Evolutionary conservation across 2,888 invertebrate species (phyloP).

Genomic region (Eupithecia inturbata): DNA sequence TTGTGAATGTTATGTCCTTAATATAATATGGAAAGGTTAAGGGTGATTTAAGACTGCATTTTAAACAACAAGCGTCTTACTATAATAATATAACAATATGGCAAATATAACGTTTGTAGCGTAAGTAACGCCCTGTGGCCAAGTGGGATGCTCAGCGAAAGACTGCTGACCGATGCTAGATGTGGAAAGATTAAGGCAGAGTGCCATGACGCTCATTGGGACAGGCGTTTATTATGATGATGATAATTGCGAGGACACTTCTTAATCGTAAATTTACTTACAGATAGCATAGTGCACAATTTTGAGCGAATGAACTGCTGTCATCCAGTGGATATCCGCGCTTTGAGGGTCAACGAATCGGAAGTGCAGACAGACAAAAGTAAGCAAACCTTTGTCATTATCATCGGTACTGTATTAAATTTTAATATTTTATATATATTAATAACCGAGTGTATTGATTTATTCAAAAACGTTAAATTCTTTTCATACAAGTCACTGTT

Average conservation of each 20-base stretch:
- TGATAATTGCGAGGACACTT: background rate
- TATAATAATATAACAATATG: too few relatives aligned
- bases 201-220: background rate
- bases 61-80: too few relatives aligned
- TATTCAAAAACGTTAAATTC: too few relatives aligned
- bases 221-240: background rate
- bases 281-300: background rate
- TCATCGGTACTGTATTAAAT: background rate
- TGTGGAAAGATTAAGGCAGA: too few relatives aligned
- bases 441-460: background rate
- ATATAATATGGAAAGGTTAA: too few relatives aligned
- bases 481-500: too few relatives aligned
- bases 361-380: conserved; percentile 6
- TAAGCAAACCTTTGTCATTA: background rate
- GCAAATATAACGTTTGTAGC: too few relatives aligned
- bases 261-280: background rate
- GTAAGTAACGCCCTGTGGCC: background rate
- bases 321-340: background rate
- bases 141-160: background rate
- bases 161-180: background rate
- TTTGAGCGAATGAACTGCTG: background rate
- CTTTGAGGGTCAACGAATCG: background rate
- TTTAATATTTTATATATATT: too few relatives aligned
- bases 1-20: too few relatives aligned
- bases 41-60: too few relatives aligned